Evolutionary conservation across 2,797 vertebrate genomes (phyloP).

Genomic region (Pteronotus mesoamericanus): DNA sequence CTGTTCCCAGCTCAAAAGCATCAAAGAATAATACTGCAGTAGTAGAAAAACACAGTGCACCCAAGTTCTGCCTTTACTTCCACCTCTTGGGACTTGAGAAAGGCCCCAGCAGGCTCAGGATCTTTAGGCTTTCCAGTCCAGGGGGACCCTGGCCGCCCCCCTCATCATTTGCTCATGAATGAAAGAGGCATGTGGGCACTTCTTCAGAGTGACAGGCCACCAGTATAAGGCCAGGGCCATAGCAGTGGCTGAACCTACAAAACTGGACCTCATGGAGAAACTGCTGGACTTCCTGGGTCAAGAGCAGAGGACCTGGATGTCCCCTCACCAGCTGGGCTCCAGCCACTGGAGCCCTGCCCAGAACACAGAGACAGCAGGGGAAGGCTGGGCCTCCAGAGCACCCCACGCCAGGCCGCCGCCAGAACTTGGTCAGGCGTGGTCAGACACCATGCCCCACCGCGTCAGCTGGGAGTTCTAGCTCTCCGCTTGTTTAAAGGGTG

Average conservation of each 20-base stretch:
- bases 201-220: background rate
- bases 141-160: no score
- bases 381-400: background rate
- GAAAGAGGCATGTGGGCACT: background rate
- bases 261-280: background rate
- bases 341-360: background rate
- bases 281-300: background rate
- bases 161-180: background rate
- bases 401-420: background rate
- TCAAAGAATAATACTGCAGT: no score
- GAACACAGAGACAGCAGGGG: background rate
- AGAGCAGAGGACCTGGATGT: background rate
- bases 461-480: background rate
- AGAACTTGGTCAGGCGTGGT: background rate
- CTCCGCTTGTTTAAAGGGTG: background rate
- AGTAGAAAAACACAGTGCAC: fast-evolving
- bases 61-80: background rate
- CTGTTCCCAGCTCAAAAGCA: background rate
- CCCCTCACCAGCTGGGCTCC: background rate
- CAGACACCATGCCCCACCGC: fast-evolving
- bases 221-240: background rate
- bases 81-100: background rate
- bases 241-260: background rate
- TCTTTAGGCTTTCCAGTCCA: background rate
- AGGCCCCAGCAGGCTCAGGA: background rate